Conservation (phyloP, 2,888 invertebrate genomes). For the Pogonocherus hispidulus region DNA sequence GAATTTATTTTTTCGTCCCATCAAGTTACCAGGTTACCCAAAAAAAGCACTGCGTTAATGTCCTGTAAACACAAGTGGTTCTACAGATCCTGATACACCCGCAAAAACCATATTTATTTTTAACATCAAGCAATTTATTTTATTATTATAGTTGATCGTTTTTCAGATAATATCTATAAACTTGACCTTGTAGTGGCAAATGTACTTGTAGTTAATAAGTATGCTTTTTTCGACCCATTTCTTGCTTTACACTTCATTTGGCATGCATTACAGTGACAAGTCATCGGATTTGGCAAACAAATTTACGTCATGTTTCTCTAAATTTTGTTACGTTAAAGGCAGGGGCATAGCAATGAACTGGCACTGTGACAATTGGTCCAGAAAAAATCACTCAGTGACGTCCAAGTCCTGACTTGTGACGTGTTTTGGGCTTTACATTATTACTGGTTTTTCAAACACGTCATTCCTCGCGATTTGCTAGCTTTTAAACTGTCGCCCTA, state of each 20-base stretch:
- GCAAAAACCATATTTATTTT: constrained; percentile 1
- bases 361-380: no score
- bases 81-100: not conserved
- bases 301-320: not conserved
- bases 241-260: not conserved
- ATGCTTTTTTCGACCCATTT: not conserved
- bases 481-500: no score
- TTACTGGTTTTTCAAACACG: no score
- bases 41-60: not conserved
- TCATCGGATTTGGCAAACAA: not conserved
- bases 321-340: not conserved
- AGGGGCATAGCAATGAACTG: no score
- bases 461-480: no score
- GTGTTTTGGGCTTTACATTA: no score
- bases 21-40: not conserved
- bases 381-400: no score
- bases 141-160: not conserved
- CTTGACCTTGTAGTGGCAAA: constrained; percentile 11
- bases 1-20: not conserved
- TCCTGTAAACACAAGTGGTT: not conserved
- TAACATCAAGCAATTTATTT: not conserved
- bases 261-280: not conserved
- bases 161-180: constrained; percentile 4
- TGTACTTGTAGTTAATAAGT: constrained; percentile 14
- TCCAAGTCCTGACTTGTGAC: no score